Evolutionary conservation across 2,113 vertebrate genomes (phyloP).

Genomic region (zebrafish (Danio rerio)): GRCz12tu NC_133182.1:51356501-51357000

Average conservation of each 20-base stretch:
- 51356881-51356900: background rate
- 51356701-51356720: background rate
- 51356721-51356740: background rate
- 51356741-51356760: constrained; percentile 30
- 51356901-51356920: background rate
- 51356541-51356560: too few species aligned
- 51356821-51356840: constrained; percentile 37
- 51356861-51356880: constrained; percentile 3
- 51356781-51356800: constrained; percentile 44
- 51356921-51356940: background rate
- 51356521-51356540: too few species aligned
- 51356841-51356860: constrained; percentile 8
- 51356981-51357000: too few species aligned
- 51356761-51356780: constrained; percentile 31
- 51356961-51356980: too few species aligned
- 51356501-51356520: too few species aligned
- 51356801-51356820: constrained; percentile 28
- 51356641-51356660: background rate
- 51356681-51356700: background rate
- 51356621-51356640: background rate
- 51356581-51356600: too few species aligned
- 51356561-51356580: too few species aligned
- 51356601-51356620: too few species aligned
- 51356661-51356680: background rate
- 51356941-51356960: too few species aligned